Base-by-base conservation (phyloP, 1,140 invertebrate genomes). In the Coelopa frigida region DNA sequence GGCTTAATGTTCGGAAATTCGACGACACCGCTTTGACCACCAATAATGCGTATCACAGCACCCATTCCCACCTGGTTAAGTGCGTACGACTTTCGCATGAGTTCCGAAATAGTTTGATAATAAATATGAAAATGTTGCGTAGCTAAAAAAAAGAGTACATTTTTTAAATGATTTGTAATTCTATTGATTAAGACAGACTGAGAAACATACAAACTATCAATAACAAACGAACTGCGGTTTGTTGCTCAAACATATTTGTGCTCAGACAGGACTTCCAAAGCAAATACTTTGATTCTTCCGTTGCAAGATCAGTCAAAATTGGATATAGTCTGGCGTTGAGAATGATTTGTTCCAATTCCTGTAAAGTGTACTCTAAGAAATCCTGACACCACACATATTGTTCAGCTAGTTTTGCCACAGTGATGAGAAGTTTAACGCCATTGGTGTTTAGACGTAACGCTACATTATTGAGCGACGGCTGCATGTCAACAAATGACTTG, bases 331-430 rank as follows among this genome's bases (percentile, higher is more conserved):
- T 52, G 38, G 61, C 56, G 12, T 64, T 63, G 0, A 65, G 52
- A n/a, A 70, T 56, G 37, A 58, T 54, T 42, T 60, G 55, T 29
- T 69, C 66, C 18, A 70, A 32, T 43, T 77, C 74, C 46, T 72
- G 68, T 23, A 78, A 51, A 7, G 74, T 73, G 7, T 72, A 61
- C 48, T 78, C 76, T 5, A 78, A 40, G 40, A 78, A 75, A 27
- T 76, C 73, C 21, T 64, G 58, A 43, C 66, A 69, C 66, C 66
- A 69, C 2, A 46, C 18, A 46, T 53, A 64, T 32, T 57, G 53
- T 6, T 69, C 63, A 0, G 60, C 57, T 53, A 66, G 51, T 39
- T 47, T 54, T 1, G 63, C 53, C 0, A 62, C 56, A n/a, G 52
- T 64, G 1, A 70, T 36, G 1, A 70, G 44, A 20, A 65, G 17